Percentiles rank a stretch among this genome's conserved stretches.
These are phyloP conservation scores for Muntiacus reevesi DNA, from an alignment of 2,113 vertebrate genomes.

Conservation along the genomic window DNA sequence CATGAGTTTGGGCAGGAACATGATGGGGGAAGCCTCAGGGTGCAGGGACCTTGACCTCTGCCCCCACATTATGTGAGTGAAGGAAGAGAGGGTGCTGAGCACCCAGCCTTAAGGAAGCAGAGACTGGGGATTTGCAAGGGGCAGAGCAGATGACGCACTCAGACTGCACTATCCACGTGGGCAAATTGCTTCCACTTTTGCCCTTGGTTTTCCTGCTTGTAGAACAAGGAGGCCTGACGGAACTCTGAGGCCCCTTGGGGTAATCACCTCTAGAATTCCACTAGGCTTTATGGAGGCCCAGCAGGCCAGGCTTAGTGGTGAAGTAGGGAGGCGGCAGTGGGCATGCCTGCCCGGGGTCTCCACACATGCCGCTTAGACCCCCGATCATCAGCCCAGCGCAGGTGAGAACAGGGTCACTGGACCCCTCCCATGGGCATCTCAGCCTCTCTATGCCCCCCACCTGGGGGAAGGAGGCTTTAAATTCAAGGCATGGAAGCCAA, in stretches of 20 bases:
- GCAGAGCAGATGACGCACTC: accelerated
- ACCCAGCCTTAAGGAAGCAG: not conserved
- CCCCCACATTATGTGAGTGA: too few relatives aligned
- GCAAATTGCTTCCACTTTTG: not conserved
- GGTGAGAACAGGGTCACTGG: accelerated
- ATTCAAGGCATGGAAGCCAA: accelerated
- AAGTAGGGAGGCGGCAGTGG: not conserved
- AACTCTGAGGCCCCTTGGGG: not conserved
- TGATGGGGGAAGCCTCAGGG: not conserved
- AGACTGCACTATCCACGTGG: accelerated
- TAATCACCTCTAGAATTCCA: not conserved
- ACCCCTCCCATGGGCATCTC: accelerated
- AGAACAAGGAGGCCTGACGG: not conserved
- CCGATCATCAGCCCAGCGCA: accelerated
- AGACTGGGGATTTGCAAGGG: accelerated
- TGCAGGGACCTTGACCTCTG: not conserved
- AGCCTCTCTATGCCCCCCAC: not conserved
- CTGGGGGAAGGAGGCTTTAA: not conserved
- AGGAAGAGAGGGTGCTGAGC: not conserved
- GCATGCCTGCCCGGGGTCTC: not conserved
- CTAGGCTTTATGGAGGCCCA: not conserved
- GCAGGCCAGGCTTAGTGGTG: not conserved
- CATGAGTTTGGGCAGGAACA: accelerated
- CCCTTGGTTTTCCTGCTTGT: not conserved
- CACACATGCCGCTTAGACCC: accelerated